phyloP scores from a whole-genome alignment of 2,888 invertebrate genomes.

The Neria commutata region DNA sequence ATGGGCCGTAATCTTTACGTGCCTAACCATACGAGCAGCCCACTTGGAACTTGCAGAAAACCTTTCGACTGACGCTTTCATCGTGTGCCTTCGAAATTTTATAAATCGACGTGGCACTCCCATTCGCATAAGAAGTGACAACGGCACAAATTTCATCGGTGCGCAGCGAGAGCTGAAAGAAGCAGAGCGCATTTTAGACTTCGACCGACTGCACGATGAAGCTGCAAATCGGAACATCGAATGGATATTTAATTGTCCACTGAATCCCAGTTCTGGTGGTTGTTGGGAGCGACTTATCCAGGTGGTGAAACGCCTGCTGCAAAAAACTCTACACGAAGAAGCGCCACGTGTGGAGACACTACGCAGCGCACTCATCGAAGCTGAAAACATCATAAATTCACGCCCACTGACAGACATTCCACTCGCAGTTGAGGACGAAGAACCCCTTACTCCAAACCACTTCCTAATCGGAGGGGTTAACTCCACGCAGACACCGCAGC shows the following conservation, averaged over 20 bases:
- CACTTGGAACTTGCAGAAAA: constrained; percentile 24
- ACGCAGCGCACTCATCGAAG: constrained; percentile 15
- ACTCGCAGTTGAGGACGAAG: not conserved
- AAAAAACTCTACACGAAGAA: not conserved
- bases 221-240: constrained; percentile 2
- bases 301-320: constrained; percentile 6
- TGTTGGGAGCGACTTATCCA: constrained; percentile 15
- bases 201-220: constrained; percentile 6
- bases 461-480: not conserved
- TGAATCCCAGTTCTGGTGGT: constrained; percentile 30
- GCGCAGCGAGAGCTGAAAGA: constrained; percentile 18
- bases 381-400: constrained; percentile 18
- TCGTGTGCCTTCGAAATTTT: constrained; percentile 24
- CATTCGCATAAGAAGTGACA: constrained; percentile 18
- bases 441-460: constrained; percentile 4
- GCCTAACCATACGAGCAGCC: constrained; percentile 21
- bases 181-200: not conserved
- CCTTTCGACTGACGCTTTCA: constrained; percentile 24
- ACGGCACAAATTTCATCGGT: constrained; percentile 28
- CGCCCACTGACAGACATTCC: constrained; percentile 18
- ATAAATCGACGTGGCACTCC: constrained; percentile 22
- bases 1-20: constrained; percentile 26
- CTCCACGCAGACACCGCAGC: not conserved
- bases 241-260: constrained; percentile 21
- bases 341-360: constrained; percentile 18